These are phyloP conservation scores for Nemurella pictetii DNA, from an alignment of 2,888 invertebrate species.

Conservation along the genomic window DNA sequence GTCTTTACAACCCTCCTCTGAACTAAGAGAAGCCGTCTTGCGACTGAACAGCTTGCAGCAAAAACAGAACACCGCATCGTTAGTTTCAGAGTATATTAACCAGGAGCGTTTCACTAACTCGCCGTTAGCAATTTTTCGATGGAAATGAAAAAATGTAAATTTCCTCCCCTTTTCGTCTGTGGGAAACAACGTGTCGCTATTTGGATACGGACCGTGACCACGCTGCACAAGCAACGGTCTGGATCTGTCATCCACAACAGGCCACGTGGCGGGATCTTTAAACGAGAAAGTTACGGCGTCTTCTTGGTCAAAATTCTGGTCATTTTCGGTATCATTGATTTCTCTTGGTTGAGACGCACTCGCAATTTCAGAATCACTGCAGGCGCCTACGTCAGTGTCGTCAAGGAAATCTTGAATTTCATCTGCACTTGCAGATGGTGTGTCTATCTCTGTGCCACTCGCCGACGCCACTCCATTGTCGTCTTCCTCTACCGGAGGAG, in stretches of 20 bases:
- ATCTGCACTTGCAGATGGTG: neutral
- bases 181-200: constrained; percentile 38
- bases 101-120: constrained; percentile 38
- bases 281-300: neutral
- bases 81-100: constrained; percentile 39
- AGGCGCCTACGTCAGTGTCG: neutral
- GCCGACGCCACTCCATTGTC: neutral
- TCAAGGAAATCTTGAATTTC: neutral
- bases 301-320: neutral
- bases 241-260: neutral
- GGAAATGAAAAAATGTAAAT: constrained; percentile 38
- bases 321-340: neutral
- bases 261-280: neutral
- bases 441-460: neutral
- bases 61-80: constrained; percentile 39
- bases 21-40: constrained; percentile 32
- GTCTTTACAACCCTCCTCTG: constrained; percentile 37
- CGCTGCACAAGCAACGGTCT: neutral
- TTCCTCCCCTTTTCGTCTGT: constrained; percentile 39
- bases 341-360: neutral
- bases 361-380: neutral
- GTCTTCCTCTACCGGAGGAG: neutral
- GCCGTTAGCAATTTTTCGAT: constrained; percentile 38
- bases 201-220: constrained; percentile 35
- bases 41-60: constrained; percentile 41